Percentiles rank a stretch among this genome's conserved stretches.
These are phyloP conservation scores for Dysmachus trigonus DNA, from an alignment of 2,888 invertebrate species.

Conservation along the genomic window DNA sequence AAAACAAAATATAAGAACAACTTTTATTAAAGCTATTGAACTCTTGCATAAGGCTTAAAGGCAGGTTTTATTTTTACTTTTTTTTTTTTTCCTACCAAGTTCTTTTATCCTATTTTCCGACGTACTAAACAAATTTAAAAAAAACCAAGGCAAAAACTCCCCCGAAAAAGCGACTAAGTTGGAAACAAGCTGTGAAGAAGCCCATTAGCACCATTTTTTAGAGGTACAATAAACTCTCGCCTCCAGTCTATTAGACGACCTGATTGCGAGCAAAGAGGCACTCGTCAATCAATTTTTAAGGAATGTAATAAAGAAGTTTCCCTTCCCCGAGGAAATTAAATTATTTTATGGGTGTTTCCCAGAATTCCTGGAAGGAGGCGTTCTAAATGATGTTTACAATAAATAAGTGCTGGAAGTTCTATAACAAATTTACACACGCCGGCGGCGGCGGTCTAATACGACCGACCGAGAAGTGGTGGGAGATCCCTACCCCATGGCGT, in stretches of 20 bases:
- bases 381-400: slow-evolving; percentile 12
- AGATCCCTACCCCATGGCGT: background rate
- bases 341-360: slow-evolving; percentile 13
- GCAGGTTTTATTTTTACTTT: background rate
- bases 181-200: background rate
- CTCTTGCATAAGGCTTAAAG: background rate
- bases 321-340: slow-evolving; percentile 17
- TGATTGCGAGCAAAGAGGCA: background rate
- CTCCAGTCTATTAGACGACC: background rate
- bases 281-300: slow-evolving; percentile 21
- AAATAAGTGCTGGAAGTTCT: slow-evolving; percentile 6
- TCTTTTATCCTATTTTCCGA: background rate
- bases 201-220: background rate
- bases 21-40: background rate
- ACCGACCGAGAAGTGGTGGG: background rate
- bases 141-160: background rate
- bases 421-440: slow-evolving; percentile 10
- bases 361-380: background rate
- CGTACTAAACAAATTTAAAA: background rate
- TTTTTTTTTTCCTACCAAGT: background rate
- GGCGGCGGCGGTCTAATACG: background rate
- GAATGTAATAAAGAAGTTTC: slow-evolving; percentile 19
- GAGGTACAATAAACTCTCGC: slow-evolving; percentile 6
- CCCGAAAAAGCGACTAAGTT: background rate
- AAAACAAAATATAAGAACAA: background rate